Percentiles rank a stretch among this genome's conserved stretches.
Evolutionary conservation across 2,888 invertebrate genomes (phyloP).

Genomic region (Agonopterix alstromeriana): DNA sequence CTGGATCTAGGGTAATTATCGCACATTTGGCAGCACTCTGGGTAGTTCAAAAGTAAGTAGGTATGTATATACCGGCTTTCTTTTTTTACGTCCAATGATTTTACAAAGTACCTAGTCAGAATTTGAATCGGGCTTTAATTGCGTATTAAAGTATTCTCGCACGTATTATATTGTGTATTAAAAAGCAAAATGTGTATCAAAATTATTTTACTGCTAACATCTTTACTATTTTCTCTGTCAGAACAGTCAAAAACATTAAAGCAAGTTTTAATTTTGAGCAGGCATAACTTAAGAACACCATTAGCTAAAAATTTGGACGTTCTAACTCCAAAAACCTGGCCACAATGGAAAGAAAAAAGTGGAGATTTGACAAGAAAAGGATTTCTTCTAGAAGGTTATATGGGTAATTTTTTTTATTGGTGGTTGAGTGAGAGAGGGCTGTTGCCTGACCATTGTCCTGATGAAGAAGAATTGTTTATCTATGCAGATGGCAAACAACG

Average conservation of each 20-base stretch:
- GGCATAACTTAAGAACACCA: conserved; percentile 55
- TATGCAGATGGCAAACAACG: conserved; percentile 56
- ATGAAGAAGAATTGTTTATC: conserved; percentile 40
- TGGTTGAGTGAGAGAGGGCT: conserved; percentile 40
- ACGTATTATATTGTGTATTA: too few species aligned
- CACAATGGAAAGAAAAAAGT: conserved; percentile 40
- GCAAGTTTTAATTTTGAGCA: conserved; percentile 48
- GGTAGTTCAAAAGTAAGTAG: too few species aligned
- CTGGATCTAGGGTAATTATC: too few species aligned
- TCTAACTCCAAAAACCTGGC: conserved; percentile 46
- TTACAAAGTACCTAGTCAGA: too few species aligned
- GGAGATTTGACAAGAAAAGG: conserved; percentile 54
- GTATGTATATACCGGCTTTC: too few species aligned
- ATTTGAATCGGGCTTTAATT: too few species aligned
- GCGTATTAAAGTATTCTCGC: too few species aligned
- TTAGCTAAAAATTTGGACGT: conserved; percentile 37
- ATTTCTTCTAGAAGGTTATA: conserved; percentile 42
- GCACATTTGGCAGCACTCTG: too few species aligned
- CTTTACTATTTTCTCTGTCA: background rate
- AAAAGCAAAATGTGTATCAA: background rate
- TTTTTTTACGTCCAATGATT: too few species aligned
- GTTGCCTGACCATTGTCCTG: conserved; percentile 32
- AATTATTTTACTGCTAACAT: background rate
- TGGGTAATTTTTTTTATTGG: conserved; percentile 40
- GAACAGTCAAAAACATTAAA: conserved; percentile 18